phyloP scores from a whole-genome alignment of 1,140 invertebrate species.

The Musca vetustissima region DNA sequence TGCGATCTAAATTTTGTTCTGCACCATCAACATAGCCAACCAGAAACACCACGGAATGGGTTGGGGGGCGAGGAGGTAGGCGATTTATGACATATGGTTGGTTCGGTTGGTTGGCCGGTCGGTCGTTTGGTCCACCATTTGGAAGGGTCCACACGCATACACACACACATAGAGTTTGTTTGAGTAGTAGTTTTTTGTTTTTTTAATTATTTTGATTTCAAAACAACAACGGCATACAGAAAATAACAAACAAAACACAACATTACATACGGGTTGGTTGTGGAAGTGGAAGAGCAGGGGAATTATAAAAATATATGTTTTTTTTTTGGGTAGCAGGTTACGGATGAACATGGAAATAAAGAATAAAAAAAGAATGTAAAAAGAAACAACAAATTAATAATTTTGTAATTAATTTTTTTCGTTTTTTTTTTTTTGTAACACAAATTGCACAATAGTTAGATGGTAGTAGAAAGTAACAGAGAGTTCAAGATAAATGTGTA shows the following conservation, averaged over 20 bases:
- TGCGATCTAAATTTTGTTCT: constrained; percentile 75
- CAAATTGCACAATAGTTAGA: neutral
- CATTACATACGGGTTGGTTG: constrained; percentile 12
- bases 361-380: constrained; percentile 1
- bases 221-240: constrained; percentile 36
- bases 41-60: too few relatives aligned
- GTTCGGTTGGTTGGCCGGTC: neutral
- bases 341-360: constrained; percentile 12
- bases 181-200: constrained; percentile 36
- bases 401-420: too few relatives aligned
- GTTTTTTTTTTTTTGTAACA: neutral
- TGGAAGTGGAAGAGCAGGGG: constrained; percentile 12
- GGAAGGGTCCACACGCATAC: constrained; percentile 7
- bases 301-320: neutral
- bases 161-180: neutral
- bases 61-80: too few relatives aligned
- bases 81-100: constrained; percentile 25
- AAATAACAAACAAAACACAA: neutral
- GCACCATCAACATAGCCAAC: constrained; percentile 18
- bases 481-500: neutral
- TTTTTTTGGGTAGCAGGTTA: neutral
- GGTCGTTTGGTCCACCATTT: neutral
- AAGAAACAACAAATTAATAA: constrained; percentile 5
- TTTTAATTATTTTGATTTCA: constrained; percentile 43
- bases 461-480: neutral